Base-by-base conservation (phyloP, 53 echinoderm and acorn worm species). In the Echinometra lucunter region DNA sequence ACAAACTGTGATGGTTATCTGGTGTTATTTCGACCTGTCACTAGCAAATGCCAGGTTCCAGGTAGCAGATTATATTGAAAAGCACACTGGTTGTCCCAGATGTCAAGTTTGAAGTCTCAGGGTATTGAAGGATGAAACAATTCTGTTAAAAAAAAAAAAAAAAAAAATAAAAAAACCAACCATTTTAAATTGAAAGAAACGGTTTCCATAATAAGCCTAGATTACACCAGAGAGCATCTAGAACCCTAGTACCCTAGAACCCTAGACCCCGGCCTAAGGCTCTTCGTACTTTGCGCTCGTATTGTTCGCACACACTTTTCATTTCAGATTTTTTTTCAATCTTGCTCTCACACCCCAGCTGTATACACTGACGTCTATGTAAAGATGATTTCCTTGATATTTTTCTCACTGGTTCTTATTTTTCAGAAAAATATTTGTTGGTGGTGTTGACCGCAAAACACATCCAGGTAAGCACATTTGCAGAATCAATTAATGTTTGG, bases 401-500 rank as follows among this genome's bases (percentile, higher is more conserved):
- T 81, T 85, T 13, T 38, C 23, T 81, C 4, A n/a, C n/a, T n/a
- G n/a, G n/a, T 81, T 85, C 7, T 47, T 53, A 49, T 49, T 85
- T 81, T 85, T 32, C 97, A 98, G 98, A 91, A 98, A 98, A 95
- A 60, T 98, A 25, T 98, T 98, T 94, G 96, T 98, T 66, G 98
- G 98, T 85, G 98, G 96, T 60, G 96, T 98, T 7, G 93, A 95
- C 88, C 94, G 97, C 74, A 88, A 95, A 13, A 97, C 96, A 69
- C 72, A 94, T 25, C 82, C 94, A 95, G 98, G 97, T 97, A 89
- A 78, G 97, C 74, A 6, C n/a, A n/a, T n/a, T n/a, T n/a, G n/a
- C n/a, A n/a, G n/a, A n/a, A n/a, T n/a, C n/a, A n/a, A n/a, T n/a
- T n/a, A n/a, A n/a, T n/a, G n/a, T n/a, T n/a, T n/a, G n/a, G n/a